Evolutionary conservation across 2,113 vertebrate species (phyloP).

Genomic region (Lutjanus erythropterus): DNA sequence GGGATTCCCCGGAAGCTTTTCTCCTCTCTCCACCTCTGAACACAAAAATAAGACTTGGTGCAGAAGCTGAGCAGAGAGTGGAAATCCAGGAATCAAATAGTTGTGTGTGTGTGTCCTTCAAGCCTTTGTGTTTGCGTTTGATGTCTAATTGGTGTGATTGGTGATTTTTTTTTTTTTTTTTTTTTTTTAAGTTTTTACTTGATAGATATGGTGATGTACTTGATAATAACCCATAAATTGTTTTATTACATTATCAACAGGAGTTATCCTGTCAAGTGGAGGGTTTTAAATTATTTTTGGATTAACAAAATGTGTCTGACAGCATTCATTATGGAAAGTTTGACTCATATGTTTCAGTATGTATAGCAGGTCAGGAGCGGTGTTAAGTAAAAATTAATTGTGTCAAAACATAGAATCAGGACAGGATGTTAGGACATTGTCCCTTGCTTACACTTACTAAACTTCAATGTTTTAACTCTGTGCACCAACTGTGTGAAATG

Average conservation of each 20-base stretch:
- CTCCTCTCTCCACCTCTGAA: conserved; percentile 79
- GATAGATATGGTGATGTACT: background rate
- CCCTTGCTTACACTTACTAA: background rate
- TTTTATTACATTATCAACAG: background rate
- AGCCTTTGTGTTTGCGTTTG: background rate
- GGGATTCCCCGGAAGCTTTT: conserved; percentile 83
- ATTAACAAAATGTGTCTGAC: background rate
- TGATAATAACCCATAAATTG: background rate
- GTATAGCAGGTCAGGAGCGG: background rate
- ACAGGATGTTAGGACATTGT: background rate
- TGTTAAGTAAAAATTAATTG: background rate
- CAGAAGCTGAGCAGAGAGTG: background rate
- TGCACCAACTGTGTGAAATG: background rate
- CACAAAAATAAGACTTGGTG: background rate
- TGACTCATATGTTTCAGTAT: background rate
- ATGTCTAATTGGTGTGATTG: background rate
- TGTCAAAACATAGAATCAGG: background rate
- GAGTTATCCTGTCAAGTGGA: background rate
- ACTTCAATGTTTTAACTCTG: background rate
- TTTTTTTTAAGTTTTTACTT: background rate
- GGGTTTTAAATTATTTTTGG: conserved; percentile 9
- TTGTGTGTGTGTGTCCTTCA: background rate
- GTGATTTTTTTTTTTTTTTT: too few species aligned
- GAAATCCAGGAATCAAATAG: background rate
- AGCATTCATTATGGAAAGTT: background rate